phyloP scores from a whole-genome alignment of 92 coral and sea anemone genomes.

The Epizoanthus fatuus region DNA sequence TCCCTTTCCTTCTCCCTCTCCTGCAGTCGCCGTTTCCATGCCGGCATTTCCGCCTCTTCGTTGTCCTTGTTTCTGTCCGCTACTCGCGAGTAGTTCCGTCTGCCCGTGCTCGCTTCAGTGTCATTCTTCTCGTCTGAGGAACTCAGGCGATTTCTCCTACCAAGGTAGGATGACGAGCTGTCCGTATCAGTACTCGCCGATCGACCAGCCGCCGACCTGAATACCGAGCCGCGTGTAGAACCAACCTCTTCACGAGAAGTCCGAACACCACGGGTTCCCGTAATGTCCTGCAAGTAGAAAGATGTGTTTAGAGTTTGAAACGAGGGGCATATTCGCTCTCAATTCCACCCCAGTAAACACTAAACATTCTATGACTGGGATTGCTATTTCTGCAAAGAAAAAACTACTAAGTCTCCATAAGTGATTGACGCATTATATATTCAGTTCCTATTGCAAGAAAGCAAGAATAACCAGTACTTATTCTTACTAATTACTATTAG shows the following conservation, averaged over 20 bases:
- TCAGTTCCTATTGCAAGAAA: no score
- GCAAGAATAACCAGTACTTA: no score
- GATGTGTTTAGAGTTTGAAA: background rate
- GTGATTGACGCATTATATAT: no score
- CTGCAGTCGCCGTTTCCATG: conserved; percentile 81
- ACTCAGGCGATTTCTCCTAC: conserved; percentile 36
- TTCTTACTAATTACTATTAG: no score
- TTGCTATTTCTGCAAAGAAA: no score
- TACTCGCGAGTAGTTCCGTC: conserved; percentile 3
- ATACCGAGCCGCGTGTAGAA: background rate
- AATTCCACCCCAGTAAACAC: background rate
- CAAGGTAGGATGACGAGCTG: conserved; percentile 18
- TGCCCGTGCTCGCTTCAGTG: conserved; percentile 58
- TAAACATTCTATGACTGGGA: no score
- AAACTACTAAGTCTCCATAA: no score
- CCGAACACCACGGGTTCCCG: conserved; percentile 32
- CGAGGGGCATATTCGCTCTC: no score
- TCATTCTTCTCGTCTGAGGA: conserved; percentile 68
- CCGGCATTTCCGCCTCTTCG: conserved; percentile 82
- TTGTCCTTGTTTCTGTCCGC: conserved; percentile 73
- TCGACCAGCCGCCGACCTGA: conserved; percentile 2
- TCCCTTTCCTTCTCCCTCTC: conserved; percentile 85
- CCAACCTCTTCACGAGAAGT: conserved; percentile 27
- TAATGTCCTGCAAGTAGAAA: conserved; percentile 17
- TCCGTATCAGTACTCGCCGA: background rate